phyloP scores from a whole-genome alignment of 2,888 invertebrate species.

The Eucriotettix oculatus region DNA sequence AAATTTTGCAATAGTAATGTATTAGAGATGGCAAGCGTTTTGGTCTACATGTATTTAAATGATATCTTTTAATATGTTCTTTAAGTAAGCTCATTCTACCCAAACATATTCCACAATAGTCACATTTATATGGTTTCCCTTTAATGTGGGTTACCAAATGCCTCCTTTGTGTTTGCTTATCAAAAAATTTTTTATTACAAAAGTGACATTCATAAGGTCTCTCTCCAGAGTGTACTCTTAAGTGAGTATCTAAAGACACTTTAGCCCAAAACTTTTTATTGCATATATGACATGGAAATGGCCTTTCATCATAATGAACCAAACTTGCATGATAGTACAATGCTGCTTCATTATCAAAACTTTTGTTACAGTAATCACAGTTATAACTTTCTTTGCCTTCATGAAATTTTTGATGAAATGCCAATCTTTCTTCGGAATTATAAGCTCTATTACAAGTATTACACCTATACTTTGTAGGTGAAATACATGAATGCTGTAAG shows the following conservation, averaged over 20 bases:
- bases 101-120: constrained; percentile 8
- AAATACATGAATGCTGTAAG: constrained; percentile 6
- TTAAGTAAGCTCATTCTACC: constrained; percentile 7
- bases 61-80: constrained; percentile 8
- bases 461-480: constrained; percentile 5
- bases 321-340: constrained; percentile 10
- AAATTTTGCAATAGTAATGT: constrained; percentile 12
- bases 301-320: constrained; percentile 9
- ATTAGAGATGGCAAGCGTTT: constrained; percentile 12
- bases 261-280: constrained; percentile 6
- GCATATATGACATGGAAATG: constrained; percentile 7
- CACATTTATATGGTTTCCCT: constrained; percentile 10
- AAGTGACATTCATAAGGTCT: constrained; percentile 8
- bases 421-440: constrained; percentile 4
- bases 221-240: constrained; percentile 8
- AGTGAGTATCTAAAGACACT: constrained; percentile 4
- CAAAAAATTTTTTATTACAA: constrained; percentile 6
- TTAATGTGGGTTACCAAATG: constrained; percentile 10
- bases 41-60: constrained; percentile 1
- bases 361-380: constrained; percentile 9
- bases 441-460: constrained; percentile 4
- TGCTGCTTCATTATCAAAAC: constrained; percentile 9
- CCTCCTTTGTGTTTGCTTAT: constrained; percentile 7
- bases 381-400: constrained; percentile 6
- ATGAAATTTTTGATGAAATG: constrained; percentile 9